phyloP scores from a whole-genome alignment of 1,140 invertebrate species.

The Drosophila takahashii region DNA sequence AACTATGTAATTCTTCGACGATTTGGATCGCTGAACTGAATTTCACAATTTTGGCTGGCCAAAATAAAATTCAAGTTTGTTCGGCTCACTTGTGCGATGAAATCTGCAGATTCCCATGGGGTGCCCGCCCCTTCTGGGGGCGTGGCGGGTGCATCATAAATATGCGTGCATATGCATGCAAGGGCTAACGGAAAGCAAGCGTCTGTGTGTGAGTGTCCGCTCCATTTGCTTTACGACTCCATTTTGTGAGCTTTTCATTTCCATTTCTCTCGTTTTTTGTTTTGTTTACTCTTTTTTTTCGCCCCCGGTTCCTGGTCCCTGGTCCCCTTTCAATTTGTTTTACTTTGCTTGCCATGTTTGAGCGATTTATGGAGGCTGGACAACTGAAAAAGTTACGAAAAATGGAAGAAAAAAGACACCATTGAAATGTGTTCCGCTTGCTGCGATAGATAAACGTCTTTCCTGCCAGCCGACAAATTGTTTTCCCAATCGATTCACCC shows the following conservation, averaged over 20 bases:
- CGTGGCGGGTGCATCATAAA: conserved; percentile 62
- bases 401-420: conserved; percentile 9
- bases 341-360: conserved; percentile 75
- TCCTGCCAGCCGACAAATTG: conserved; percentile 59
- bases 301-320: background rate
- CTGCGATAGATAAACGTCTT: conserved; percentile 61
- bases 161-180: conserved; percentile 67
- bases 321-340: conserved; percentile 68
- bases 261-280: conserved; percentile 40
- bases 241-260: conserved; percentile 75
- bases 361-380: conserved; percentile 73
- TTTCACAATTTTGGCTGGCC: background rate
- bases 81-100: conserved; percentile 9
- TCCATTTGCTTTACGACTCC: conserved; percentile 77
- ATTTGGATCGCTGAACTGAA: background rate
- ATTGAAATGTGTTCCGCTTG: conserved; percentile 34
- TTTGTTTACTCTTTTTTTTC: conserved; percentile 31
- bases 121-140: conserved; percentile 2
- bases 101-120: conserved; percentile 13
- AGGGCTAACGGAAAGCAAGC: conserved; percentile 25
- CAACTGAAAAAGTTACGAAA: conserved; percentile 37
- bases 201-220: conserved; percentile 21
- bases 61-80: background rate
- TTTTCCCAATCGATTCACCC: conserved; percentile 43
- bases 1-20: background rate